Evolutionary conservation across 2,797 vertebrate genomes (phyloP).

Genomic region (Austrolebias charrua): DNA sequence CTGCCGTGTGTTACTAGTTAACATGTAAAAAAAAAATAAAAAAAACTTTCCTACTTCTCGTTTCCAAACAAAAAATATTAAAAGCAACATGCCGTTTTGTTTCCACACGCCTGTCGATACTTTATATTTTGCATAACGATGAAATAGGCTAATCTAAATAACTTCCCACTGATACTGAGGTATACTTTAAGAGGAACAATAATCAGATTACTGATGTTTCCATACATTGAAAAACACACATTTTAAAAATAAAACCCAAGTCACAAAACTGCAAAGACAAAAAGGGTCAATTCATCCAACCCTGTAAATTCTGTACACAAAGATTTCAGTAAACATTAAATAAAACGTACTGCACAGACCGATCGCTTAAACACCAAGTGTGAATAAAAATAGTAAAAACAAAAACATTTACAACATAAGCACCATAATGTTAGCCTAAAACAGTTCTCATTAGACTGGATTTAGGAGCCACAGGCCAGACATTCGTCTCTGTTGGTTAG

Average conservation of each 20-base stretch:
- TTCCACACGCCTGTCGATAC: not conserved
- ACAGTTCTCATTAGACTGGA: too few species aligned
- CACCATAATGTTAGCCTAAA: not conserved
- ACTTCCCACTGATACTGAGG: not conserved
- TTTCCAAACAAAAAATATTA: conserved; percentile 4
- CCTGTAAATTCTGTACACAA: conserved; percentile 43
- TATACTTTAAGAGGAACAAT: not conserved
- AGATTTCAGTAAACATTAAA: conserved; percentile 40
- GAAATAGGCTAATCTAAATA: too few species aligned
- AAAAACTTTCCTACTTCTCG: not conserved
- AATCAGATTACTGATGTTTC: not conserved
- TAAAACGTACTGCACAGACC: conserved; percentile 23
- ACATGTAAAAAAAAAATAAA: not conserved
- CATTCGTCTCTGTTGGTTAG: conserved; percentile 93
- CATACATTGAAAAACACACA: conserved; percentile 20
- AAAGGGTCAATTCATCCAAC: conserved; percentile 22
- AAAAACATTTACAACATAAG: conserved; percentile 8
- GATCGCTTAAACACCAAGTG: conserved; percentile 16
- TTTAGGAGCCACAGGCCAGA: conserved; percentile 93
- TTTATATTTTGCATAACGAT: not conserved
- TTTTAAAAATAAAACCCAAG: conserved; percentile 21
- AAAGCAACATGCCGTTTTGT: not conserved
- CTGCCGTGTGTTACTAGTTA: not conserved
- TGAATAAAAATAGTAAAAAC: conserved; percentile 11
- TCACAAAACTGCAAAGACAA: conserved; percentile 12